A percentile compares a stretch with the other conserved stretches of the same genome.
phyloP scores from a whole-genome alignment of 1,140 invertebrate genomes.

The Ooceraea biroi region DNA sequence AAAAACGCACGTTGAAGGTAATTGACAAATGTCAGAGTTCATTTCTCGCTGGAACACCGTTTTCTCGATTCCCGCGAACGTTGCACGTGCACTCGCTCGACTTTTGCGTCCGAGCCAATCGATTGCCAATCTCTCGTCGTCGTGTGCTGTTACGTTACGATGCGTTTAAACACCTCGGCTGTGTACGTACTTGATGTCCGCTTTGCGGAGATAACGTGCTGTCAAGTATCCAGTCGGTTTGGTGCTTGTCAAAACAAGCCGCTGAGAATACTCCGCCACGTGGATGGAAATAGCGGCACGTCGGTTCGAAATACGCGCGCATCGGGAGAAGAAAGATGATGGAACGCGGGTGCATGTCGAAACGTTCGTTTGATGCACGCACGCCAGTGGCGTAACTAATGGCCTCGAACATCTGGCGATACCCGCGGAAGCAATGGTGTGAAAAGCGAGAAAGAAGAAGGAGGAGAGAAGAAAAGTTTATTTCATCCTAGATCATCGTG shows the following conservation, averaged over 20 bases:
- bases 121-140: slow-evolving; percentile 26
- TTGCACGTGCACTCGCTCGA: slow-evolving; percentile 31
- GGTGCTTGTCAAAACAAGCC: slow-evolving; percentile 63
- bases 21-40: slow-evolving; percentile 15
- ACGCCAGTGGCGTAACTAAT: slow-evolving; percentile 59
- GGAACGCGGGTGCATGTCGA: slow-evolving; percentile 61
- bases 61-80: not conserved
- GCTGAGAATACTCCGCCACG: slow-evolving; percentile 67
- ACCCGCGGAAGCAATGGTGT: not conserved
- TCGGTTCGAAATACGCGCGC: slow-evolving; percentile 67
- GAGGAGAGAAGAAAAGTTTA: not conserved
- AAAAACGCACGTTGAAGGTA: not conserved
- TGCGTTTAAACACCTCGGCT: slow-evolving; percentile 31
- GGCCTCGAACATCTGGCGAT: slow-evolving; percentile 7
- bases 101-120: slow-evolving; percentile 12
- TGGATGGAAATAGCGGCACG: slow-evolving; percentile 67
- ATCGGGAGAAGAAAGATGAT: slow-evolving; percentile 66
- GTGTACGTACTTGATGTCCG: slow-evolving; percentile 52
- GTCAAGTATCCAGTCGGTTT: slow-evolving; percentile 60
- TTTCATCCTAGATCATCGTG: not conserved
- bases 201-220: slow-evolving; percentile 52
- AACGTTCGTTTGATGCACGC: slow-evolving; percentile 49
- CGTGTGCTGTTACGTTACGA: slow-evolving; percentile 30
- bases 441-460: not conserved
- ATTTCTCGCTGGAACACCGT: not conserved